Conservation (phyloP, 2,113 vertebrate genomes). For the Smithornis capensis region DNA sequence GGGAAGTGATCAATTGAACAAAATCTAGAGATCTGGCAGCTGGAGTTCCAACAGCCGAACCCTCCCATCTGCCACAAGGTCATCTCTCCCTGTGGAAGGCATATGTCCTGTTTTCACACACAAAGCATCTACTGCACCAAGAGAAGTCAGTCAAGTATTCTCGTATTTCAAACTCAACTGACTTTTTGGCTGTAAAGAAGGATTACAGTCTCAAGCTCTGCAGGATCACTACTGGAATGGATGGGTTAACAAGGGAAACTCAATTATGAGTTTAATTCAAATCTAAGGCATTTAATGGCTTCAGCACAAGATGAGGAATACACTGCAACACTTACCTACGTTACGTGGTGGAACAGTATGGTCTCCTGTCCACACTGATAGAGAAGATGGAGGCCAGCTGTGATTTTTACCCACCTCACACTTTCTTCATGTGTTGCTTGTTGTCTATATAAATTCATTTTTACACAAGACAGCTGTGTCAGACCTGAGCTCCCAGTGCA, state of each 20-base stretch:
- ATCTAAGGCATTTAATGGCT: background rate
- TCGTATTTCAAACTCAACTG: background rate
- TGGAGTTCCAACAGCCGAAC: background rate
- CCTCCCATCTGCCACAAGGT: background rate
- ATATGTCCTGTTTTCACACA: background rate
- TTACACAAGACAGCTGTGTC: background rate
- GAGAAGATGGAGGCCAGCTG: background rate
- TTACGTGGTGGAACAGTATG: rapidly evolving
- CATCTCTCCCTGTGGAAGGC: background rate
- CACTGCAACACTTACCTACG: background rate
- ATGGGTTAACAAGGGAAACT: background rate
- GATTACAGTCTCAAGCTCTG: background rate
- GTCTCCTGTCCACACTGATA: background rate
- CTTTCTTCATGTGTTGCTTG: background rate
- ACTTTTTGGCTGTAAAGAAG: background rate
- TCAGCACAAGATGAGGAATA: background rate
- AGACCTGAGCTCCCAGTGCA: slow-evolving; percentile 6
- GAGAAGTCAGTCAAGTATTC: background rate
- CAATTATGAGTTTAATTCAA: background rate
- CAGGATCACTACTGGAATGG: background rate
- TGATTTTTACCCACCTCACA: background rate
- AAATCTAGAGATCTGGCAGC: background rate
- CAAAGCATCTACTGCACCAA: background rate
- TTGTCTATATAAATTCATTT: background rate
- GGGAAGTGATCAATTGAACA: background rate